phyloP scores from a whole-genome alignment of 35 echinoderm and acorn worm genomes.

The Ophioderma brevispina region DNA sequence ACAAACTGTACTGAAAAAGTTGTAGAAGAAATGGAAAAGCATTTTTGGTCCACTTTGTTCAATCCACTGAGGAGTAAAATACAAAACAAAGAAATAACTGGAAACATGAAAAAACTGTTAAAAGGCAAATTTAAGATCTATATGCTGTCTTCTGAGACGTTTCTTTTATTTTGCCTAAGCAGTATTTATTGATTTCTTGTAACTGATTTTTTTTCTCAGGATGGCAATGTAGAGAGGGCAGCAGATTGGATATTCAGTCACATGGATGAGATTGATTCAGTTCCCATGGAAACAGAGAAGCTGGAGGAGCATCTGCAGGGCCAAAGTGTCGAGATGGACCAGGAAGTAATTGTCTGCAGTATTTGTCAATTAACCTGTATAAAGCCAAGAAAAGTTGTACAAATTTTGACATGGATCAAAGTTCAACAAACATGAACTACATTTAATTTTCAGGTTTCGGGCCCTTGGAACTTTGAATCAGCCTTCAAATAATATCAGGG shows the following conservation, averaged over 20 bases:
- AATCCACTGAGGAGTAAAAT: no score
- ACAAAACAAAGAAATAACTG: no score
- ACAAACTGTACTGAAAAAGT: no score
- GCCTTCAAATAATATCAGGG: background rate
- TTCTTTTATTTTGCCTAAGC: no score
- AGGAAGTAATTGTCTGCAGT: constrained; percentile 74
- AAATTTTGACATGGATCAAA: background rate
- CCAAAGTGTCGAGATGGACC: constrained; percentile 77
- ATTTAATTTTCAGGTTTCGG: background rate
- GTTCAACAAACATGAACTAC: background rate
- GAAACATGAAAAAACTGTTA: no score
- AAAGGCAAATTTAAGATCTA: no score
- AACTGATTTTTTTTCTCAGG: no score
- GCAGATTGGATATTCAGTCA: constrained; percentile 99
- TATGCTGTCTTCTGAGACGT: no score
- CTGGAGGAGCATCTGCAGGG: constrained; percentile 9
- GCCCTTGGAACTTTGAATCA: background rate
- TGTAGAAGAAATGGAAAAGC: no score
- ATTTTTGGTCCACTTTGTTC: no score
- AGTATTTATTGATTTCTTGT: no score
- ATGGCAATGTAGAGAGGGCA: constrained; percentile 91
- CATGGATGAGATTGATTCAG: constrained; percentile 69
- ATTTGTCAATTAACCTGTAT: no score
- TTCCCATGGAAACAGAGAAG: constrained; percentile 88
- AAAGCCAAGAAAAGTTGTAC: background rate